Conservation (phyloP, 1,140 invertebrate species). For the Lepidotrigona ventralis region DNA sequence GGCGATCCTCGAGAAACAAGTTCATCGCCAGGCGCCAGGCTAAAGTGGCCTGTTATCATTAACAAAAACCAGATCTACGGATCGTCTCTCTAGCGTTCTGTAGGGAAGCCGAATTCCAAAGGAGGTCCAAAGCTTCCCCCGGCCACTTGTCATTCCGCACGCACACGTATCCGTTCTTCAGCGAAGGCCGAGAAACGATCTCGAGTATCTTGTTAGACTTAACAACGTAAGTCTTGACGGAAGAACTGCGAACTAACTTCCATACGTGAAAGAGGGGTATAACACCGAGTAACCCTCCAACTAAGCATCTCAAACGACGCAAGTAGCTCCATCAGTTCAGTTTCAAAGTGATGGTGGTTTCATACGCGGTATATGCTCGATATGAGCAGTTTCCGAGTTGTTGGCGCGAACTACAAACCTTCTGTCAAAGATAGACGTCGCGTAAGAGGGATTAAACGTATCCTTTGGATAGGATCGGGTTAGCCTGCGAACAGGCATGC, state of each 20-base stretch:
- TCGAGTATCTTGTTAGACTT: slow-evolving; percentile 42
- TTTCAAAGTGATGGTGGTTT: slow-evolving; percentile 69
- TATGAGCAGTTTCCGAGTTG: slow-evolving; percentile 63
- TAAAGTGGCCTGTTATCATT: slow-evolving; percentile 13
- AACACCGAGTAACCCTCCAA: slow-evolving; percentile 52
- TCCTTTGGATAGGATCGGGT: background rate
- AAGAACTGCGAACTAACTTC: slow-evolving; percentile 58
- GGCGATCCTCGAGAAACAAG: background rate
- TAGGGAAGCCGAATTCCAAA: background rate
- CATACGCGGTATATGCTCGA: slow-evolving; percentile 62
- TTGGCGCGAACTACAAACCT: slow-evolving; percentile 31
- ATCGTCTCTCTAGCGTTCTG: background rate
- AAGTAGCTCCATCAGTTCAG: slow-evolving; percentile 53
- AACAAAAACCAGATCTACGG: slow-evolving; percentile 38
- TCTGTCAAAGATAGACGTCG: slow-evolving; percentile 3
- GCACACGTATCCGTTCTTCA: slow-evolving; percentile 49
- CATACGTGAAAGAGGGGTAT: slow-evolving; percentile 38
- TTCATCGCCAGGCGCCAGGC: background rate
- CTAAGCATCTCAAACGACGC: slow-evolving; percentile 48
- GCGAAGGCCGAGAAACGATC: slow-evolving; percentile 41
- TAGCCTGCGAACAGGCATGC: background rate
- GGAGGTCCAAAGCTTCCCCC: background rate
- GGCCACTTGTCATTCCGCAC: slow-evolving; percentile 65
- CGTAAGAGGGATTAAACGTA: background rate
- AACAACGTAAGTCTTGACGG: background rate